Conservation (phyloP, 2,797 vertebrate genomes). For the Gymnopithys bicolor region DNA sequence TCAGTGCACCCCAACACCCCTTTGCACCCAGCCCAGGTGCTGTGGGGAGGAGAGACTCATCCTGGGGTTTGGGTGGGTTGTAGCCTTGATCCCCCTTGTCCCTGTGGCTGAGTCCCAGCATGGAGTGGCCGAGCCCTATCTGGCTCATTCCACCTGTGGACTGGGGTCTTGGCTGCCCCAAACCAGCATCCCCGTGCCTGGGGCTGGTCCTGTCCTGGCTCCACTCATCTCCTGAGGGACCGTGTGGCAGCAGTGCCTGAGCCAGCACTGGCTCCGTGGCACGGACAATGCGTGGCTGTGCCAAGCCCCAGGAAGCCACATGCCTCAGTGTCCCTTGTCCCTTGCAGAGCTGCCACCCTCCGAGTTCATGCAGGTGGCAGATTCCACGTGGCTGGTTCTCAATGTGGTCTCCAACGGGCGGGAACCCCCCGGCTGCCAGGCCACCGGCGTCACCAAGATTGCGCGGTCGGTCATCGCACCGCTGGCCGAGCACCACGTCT, state of each 20-base stretch:
- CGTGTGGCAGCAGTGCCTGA: accelerated
- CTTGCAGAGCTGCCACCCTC: conserved; percentile 87
- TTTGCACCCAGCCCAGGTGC: background rate
- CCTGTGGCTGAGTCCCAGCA: accelerated
- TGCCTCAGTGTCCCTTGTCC: background rate
- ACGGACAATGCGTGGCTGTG: accelerated
- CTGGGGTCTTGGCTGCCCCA: background rate
- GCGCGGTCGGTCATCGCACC: conserved; percentile 94
- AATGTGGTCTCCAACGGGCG: conserved; percentile 91
- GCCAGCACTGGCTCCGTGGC: accelerated
- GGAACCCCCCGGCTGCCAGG: conserved; percentile 84
- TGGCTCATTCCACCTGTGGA: background rate
- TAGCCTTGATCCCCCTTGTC: accelerated
- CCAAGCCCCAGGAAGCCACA: accelerated
- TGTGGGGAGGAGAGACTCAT: accelerated
- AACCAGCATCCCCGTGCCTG: accelerated
- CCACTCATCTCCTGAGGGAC: accelerated
- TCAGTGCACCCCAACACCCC: accelerated
- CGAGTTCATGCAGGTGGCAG: conserved; percentile 90
- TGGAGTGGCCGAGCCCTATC: background rate
- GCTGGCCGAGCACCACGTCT: conserved; percentile 93
- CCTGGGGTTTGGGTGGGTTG: accelerated
- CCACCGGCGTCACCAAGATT: conserved; percentile 94
- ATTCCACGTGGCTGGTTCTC: conserved; percentile 93
- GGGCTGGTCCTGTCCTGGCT: background rate